Evolutionary conservation across 2,888 invertebrate genomes (phyloP).

Genomic region (Diaperis boleti): DNA sequence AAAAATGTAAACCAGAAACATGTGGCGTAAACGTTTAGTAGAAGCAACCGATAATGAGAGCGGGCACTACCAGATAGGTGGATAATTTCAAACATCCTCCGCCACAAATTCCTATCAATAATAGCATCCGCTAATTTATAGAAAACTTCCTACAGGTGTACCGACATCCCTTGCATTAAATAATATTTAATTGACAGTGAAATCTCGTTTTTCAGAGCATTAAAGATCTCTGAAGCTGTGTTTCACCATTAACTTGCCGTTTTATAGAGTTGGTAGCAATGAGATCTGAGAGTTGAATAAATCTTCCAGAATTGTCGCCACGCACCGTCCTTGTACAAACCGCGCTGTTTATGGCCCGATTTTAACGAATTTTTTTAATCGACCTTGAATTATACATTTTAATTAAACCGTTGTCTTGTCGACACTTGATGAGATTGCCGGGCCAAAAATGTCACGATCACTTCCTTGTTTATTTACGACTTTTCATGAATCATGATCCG

Average conservation of each 20-base stretch:
- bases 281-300: slow-evolving; percentile 26
- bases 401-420: slow-evolving; percentile 24
- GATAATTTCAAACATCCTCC: slow-evolving; percentile 22
- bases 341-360: slow-evolving; percentile 29
- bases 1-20: slow-evolving; percentile 37
- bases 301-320: slow-evolving; percentile 32
- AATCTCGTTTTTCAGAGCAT: slow-evolving; percentile 29
- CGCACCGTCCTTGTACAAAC: slow-evolving; percentile 18
- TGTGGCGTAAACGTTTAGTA: slow-evolving; percentile 17
- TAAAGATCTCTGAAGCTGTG: slow-evolving; percentile 14
- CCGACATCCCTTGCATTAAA: slow-evolving; percentile 41
- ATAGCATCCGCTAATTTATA: slow-evolving; percentile 28
- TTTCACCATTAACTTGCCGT: slow-evolving; percentile 24
- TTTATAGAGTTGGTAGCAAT: slow-evolving; percentile 29
- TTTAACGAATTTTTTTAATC: slow-evolving; percentile 24
- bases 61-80: slow-evolving; percentile 15
- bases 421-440: slow-evolving; percentile 28
- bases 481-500: slow-evolving; percentile 25
- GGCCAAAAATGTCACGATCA: slow-evolving; percentile 29
- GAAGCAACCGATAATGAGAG: background rate
- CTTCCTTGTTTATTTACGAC: slow-evolving; percentile 21
- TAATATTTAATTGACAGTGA: slow-evolving; percentile 44
- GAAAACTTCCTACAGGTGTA: slow-evolving; percentile 41
- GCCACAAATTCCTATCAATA: slow-evolving; percentile 26
- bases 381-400: slow-evolving; percentile 24